Evolutionary conservation across 2,113 vertebrate species (phyloP), one percentile per base, ranked within the genome.

Genomic region (Burhinus bistriatus): DNA sequence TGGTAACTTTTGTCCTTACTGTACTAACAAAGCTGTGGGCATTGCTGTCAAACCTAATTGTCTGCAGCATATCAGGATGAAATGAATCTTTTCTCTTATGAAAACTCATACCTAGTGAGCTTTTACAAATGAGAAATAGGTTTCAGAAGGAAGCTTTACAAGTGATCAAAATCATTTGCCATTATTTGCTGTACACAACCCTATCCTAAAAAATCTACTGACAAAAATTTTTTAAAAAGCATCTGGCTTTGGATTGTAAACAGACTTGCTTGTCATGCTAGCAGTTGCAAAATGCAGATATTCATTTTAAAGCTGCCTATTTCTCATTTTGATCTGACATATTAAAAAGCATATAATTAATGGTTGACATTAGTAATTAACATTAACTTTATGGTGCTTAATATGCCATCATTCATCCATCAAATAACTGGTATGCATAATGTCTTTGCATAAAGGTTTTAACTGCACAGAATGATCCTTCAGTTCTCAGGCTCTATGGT

Each of bases 281-380:
- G 93, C 75, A 93, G 83, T 96, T 97, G 83, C 95, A 95, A 98
- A 97, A 97, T 95, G 92, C 91, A 97, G 81, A 95, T 94, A 95
- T 27, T 97, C 93, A 44, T 97, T 97, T 95, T 97, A 96, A 96
- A 96, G 77, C 96, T 97, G 96, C 98, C 95, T 97, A 73, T 97
- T 98, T 96, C 96, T 98, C 98, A 97, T 98, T 98, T 98, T 93
- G 91, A 96, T 96, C 96, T 98, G 98, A 97, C 97, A 94, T 97
- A 98, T 97, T 98, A 98, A 98, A 98, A 98, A 97, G 98, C 98
- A 97, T 98, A 93, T 98, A 98, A 98, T 98, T 98, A 98, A 98
- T 98, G 97, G 98, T 96, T 98, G 98, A 98, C 98, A 98, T 98
- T 97, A 98, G 97, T 98, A 98, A 98, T 98, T 98, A 98, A 98